These are phyloP conservation scores for Platycheirus albimanus DNA, from an alignment of 2,888 invertebrate species.

Conservation along the genomic window DNA sequence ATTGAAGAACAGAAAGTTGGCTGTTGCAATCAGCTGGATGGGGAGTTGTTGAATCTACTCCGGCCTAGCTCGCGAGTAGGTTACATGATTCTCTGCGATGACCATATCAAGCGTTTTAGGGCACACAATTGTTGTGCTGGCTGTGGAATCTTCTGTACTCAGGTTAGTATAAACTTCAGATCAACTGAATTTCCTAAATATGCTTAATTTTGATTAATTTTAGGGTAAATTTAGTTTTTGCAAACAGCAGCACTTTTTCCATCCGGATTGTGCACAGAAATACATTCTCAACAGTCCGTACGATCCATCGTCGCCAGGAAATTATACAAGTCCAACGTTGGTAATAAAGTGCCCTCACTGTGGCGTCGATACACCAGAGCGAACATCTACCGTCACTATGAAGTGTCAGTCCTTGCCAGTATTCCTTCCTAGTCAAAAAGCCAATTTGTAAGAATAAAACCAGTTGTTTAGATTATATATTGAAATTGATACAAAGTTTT, in stretches of 20 bases:
- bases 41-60: conserved; percentile 85
- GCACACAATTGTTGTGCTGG: conserved; percentile 95
- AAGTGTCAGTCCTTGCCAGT: conserved; percentile 86
- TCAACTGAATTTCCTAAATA: too few relatives aligned
- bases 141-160: conserved; percentile 95
- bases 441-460: conserved; percentile 75
- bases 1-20: conserved; percentile 90
- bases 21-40: conserved; percentile 88
- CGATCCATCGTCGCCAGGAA: conserved; percentile 82
- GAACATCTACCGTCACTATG: conserved; percentile 85
- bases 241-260: conserved; percentile 90
- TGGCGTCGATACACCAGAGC: conserved; percentile 85
- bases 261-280: conserved; percentile 88
- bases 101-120: conserved; percentile 89
- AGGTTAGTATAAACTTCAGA: conserved; percentile 83
- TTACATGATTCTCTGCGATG: conserved; percentile 90
- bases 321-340: conserved; percentile 79
- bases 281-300: conserved; percentile 81
- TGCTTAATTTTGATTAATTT: too few relatives aligned
- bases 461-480: too few relatives aligned
- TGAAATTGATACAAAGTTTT: not conserved
- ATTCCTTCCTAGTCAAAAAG: conserved; percentile 85
- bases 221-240: conserved; percentile 94
- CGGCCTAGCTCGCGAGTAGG: conserved; percentile 90
- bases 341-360: conserved; percentile 88